phyloP scores from a whole-genome alignment of 2,797 vertebrate genomes.

The Tenualosa thibaudeaui region DNA sequence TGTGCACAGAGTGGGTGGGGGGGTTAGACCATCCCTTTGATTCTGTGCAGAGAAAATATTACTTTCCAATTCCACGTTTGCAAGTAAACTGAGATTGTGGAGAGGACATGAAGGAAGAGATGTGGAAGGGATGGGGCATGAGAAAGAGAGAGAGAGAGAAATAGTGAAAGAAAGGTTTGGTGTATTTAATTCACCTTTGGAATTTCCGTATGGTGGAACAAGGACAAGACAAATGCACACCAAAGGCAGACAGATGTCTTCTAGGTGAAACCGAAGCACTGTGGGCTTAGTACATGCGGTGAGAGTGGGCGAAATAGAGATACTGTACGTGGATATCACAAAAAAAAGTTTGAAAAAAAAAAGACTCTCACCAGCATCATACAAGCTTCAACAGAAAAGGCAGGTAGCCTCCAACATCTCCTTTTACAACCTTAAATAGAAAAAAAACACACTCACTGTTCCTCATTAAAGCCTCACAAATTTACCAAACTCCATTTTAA shows the following conservation, averaged over 20 bases:
- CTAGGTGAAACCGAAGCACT: slow-evolving; percentile 51
- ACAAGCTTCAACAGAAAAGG: neutral
- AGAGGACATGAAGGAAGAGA: slow-evolving; percentile 36
- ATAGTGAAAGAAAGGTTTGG: slow-evolving; percentile 28
- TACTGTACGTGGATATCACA: slow-evolving; percentile 27
- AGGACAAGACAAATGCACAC: slow-evolving; percentile 46
- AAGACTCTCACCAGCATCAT: neutral
- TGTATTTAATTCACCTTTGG: slow-evolving; percentile 56
- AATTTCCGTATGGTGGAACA: slow-evolving; percentile 53
- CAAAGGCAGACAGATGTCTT: slow-evolving; percentile 45
- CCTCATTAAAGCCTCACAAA: neutral
- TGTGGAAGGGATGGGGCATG: neutral
- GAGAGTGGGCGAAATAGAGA: slow-evolving; percentile 43
- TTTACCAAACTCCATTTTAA: neutral
- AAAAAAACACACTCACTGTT: neutral
- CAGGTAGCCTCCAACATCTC: neutral
- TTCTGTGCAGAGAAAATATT: slow-evolving; percentile 52
- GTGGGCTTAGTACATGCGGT: slow-evolving; percentile 26
- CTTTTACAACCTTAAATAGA: neutral
- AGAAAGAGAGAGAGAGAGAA: neutral
- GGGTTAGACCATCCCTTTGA: slow-evolving; percentile 40
- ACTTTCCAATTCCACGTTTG: slow-evolving; percentile 47
- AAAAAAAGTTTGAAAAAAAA: slow-evolving; percentile 36
- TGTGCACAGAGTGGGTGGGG: neutral
- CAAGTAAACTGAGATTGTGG: slow-evolving; percentile 53